Evolutionary conservation across 2,113 vertebrate species (phyloP), one percentile per base, ranked within the genome.

Genomic region (Egretta garzetta): DNA sequence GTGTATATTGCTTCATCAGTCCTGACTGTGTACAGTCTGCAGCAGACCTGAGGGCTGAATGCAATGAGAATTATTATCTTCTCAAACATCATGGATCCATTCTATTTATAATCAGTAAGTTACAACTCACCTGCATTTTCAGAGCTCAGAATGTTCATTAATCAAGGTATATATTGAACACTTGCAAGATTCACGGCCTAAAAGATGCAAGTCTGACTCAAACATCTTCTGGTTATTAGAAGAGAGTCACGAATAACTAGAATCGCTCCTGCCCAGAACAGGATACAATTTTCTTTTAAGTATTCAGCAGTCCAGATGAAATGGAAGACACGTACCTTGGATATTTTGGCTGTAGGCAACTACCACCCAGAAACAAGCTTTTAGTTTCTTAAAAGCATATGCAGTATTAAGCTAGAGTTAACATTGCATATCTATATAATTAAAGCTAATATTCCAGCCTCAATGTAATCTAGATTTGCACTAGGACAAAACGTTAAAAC

Each of bases 61-160:
- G 47, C 0, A 0, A 23, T 18, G 9, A 27, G 47, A 75, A 47
- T 81, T 71, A 50, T 8, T 32, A 58, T 67, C 24, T 75, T 82
- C 60, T 47, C 0, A 0, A 63, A 59, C 12, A 82, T 45, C 52
- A 58, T 37, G 26, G 24, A 23, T 77, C 6, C 17, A 8, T 81
- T 75, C 77, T 59, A 56, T 75, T 88, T 75, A 33, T 39, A 82
- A 33, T 58, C 35, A 23, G 11, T 49, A 49, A 80, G 6, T 21
- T 82, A 43, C 17, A 76, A 43, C 6, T 76, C 35, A 39, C 9
- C 14, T 60, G 60, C 18, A n/a, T 75, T 94, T 85, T 35, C 35
- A 68, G 53, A 75, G n/a, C 10, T 86, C 49, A 72, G 14, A 90
- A 75, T 9, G 33, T 21, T 47, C 27, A 35, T 73, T 77, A 76